Evolutionary conservation across 1,140 invertebrate genomes (phyloP).

Genomic region (Nautilus pompilius): DNA sequence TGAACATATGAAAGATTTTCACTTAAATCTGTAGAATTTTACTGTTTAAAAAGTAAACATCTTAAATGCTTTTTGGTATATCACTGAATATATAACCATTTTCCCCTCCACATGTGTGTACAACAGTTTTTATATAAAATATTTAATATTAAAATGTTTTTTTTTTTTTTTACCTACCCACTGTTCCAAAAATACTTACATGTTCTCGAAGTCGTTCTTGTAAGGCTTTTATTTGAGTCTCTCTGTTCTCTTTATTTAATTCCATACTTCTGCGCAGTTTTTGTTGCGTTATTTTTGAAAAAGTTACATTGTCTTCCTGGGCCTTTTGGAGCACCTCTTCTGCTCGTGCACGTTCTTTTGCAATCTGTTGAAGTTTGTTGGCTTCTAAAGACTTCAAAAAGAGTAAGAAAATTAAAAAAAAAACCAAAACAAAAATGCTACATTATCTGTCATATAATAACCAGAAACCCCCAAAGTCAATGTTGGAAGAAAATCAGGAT

Average conservation of each 20-base stretch:
- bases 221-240: slow-evolving; percentile 81
- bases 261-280: slow-evolving; percentile 88
- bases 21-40: no score
- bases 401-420: not conserved
- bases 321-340: slow-evolving; percentile 86
- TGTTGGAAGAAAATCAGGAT: not conserved
- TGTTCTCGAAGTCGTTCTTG: slow-evolving; percentile 82
- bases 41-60: no score
- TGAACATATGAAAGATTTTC: no score
- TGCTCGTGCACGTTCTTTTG: slow-evolving; percentile 76
- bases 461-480: not conserved
- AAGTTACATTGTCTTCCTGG: slow-evolving; percentile 78
- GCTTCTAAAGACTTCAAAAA: slow-evolving; percentile 72
- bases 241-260: slow-evolving; percentile 78
- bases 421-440: no score
- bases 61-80: no score
- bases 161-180: no score
- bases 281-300: slow-evolving; percentile 79
- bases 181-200: slow-evolving; percentile 59
- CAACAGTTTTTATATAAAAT: no score
- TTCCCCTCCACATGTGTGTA: no score
- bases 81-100: no score
- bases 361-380: slow-evolving; percentile 76
- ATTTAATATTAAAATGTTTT: no score
- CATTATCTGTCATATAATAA: no score